Base-by-base conservation (phyloP, 1,140 invertebrate species). In the Temnothorax curvispinosus region DNA sequence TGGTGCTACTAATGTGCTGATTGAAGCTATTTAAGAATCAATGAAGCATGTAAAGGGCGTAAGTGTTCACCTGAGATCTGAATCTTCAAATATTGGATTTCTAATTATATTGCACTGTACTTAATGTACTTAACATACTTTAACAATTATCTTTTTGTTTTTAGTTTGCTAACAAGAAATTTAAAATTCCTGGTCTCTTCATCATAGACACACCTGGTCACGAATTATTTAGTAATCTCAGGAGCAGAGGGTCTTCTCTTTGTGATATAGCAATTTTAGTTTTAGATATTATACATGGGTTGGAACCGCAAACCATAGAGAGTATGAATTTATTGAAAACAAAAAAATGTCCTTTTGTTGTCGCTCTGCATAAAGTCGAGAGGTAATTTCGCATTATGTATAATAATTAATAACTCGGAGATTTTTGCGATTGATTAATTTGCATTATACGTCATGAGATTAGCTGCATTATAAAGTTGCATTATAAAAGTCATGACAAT, bases 161-260 rank as follows among this genome's bases (percentile, higher is more conserved):
- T 86, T 95, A 97, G 97, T 97, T 98, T 91, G 96, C 96, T n/a
- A 97, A 98, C 47, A 97, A 97, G 89, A 96, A 97, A 58, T 96
- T 99, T 86, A 98, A 98, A 94, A 96, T 99, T 80, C 99, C 99
- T n/a, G 99, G 99, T 47, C 96, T 99, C 11, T 96, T 99, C 1
- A 99, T 99, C 91, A 99, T 99, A 87, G 99, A 99, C 93, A 99
- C 99, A 50, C 99, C 99, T 90, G 99, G 99, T 69, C 99, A 99
- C 97, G 99, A 99, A 95, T 99, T 99, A 54, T 99, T 99, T 95
- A 99, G 99, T 93, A 99, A 99, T 96, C 96, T 99, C 60, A 96
- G 99, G 87, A 99, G 97, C 92, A 96, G 99, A 93, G 99, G 99
- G 27, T 99, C 99, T 0, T 99, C 99, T 15, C 96, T 99, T 18